These are phyloP conservation scores for Pherbina coryleti DNA, from an alignment of 2,888 invertebrate species.

Conservation along the genomic window DNA sequence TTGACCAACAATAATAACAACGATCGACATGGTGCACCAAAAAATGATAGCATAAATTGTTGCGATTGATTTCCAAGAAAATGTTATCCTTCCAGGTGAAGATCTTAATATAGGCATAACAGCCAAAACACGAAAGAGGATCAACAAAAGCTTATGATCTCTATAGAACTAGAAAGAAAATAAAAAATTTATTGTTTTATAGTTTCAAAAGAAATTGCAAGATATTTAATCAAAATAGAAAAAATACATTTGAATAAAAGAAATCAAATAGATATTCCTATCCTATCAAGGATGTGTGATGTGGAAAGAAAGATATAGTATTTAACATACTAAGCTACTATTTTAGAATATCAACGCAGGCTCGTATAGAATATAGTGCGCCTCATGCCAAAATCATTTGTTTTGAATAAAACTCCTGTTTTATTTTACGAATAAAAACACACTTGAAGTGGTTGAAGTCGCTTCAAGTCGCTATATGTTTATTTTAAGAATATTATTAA, in stretches of 20 bases:
- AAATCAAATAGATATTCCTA: too few relatives aligned
- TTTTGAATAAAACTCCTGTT: too few relatives aligned
- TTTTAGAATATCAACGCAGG: too few relatives aligned
- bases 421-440: too few relatives aligned
- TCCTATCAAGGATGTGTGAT: too few relatives aligned
- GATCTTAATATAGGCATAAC: slow-evolving; percentile 77
- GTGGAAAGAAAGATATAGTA: too few relatives aligned
- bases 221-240: not conserved
- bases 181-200: not conserved
- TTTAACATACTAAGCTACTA: too few relatives aligned
- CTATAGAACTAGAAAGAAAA: slow-evolving; percentile 71
- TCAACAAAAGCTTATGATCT: slow-evolving; percentile 76
- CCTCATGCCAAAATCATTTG: too few relatives aligned
- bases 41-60: slow-evolving; percentile 77
- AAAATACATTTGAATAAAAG: not conserved
- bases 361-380: too few relatives aligned
- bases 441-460: too few relatives aligned
- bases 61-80: slow-evolving; percentile 75
- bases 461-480: too few relatives aligned
- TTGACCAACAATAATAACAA: slow-evolving; percentile 75
- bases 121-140: slow-evolving; percentile 75
- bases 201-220: not conserved
- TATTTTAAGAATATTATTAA: too few relatives aligned
- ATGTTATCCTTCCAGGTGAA: slow-evolving; percentile 73
- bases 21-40: slow-evolving; percentile 73